Conservation (phyloP, 2,113 vertebrate species). For the Arothron firmamentum region DNA sequence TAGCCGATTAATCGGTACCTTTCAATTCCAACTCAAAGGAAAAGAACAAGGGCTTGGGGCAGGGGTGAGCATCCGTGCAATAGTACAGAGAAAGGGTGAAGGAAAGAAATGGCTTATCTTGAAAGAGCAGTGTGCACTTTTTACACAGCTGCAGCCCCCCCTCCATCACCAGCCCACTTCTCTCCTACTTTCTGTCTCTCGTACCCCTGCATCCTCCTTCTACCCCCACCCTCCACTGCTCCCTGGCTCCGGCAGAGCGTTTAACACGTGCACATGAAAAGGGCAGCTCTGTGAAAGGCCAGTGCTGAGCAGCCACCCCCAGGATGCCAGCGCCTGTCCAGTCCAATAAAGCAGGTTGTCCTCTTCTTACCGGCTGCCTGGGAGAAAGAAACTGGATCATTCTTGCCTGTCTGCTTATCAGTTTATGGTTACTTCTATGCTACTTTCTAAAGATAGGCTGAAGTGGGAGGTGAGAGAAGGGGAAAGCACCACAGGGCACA, state of each 20-base stretch:
- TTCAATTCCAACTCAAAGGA: conserved; percentile 61
- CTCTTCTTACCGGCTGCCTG: conserved; percentile 52
- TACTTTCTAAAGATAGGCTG: conserved; percentile 22
- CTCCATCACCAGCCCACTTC: conserved; percentile 43
- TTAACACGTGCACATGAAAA: conserved; percentile 76
- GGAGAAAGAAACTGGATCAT: conserved; percentile 49
- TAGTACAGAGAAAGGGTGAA: conserved; percentile 39
- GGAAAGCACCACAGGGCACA: conserved; percentile 18
- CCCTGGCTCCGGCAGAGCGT: conserved; percentile 65
- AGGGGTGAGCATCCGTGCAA: conserved; percentile 58
- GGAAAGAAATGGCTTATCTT: conserved; percentile 71
- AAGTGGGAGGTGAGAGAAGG: conserved; percentile 3
- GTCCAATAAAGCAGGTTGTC: conserved; percentile 80
- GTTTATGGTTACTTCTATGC: conserved; percentile 16
- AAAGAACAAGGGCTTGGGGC: conserved; percentile 61
- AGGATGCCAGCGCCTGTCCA: conserved; percentile 79
- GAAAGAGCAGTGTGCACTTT: conserved; percentile 73
- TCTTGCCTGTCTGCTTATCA: conserved; percentile 43
- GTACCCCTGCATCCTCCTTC: conserved; percentile 37
- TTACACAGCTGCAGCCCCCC: conserved; percentile 71
- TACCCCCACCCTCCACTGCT: conserved; percentile 32
- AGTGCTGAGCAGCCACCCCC: conserved; percentile 63
- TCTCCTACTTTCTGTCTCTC: conserved; percentile 45
- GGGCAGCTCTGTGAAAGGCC: conserved; percentile 74
- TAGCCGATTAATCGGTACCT: conserved; percentile 54